These are phyloP conservation scores for Anorthoa munda DNA, from an alignment of 2,888 invertebrate species.

Conservation along the genomic window DNA sequence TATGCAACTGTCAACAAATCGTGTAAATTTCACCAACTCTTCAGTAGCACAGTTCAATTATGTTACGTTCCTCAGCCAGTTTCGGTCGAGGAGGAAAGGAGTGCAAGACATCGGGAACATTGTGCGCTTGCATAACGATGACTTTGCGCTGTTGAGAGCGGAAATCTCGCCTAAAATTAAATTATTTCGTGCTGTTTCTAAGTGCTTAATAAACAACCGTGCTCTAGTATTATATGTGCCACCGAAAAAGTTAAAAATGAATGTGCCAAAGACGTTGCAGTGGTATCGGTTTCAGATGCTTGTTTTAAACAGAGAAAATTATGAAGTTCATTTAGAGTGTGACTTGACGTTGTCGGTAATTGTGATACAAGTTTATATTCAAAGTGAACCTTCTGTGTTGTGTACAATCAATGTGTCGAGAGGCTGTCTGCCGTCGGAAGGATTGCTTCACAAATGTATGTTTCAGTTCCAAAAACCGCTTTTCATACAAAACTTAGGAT, in stretches of 20 bases:
- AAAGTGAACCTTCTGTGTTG: constrained; percentile 37
- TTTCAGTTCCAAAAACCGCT: constrained; percentile 12
- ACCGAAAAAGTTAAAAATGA: constrained; percentile 71
- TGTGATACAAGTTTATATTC: constrained; percentile 57
- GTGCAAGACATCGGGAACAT: constrained; percentile 84
- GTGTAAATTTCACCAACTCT: constrained; percentile 84
- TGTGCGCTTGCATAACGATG: constrained; percentile 83
- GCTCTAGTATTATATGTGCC: constrained; percentile 72
- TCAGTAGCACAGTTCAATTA: constrained; percentile 86
- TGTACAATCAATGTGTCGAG: constrained; percentile 48
- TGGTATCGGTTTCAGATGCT: constrained; percentile 76
- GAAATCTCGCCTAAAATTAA: constrained; percentile 65
- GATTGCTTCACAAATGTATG: constrained; percentile 48
- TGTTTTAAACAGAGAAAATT: constrained; percentile 68
- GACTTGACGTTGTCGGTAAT: constrained; percentile 76
- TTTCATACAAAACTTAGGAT: constrained; percentile 1
- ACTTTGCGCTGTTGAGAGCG: constrained; percentile 71
- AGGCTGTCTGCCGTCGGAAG: constrained; percentile 5
- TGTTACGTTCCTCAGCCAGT: constrained; percentile 83
- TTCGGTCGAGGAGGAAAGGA: constrained; percentile 78
- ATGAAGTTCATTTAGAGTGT: constrained; percentile 72
- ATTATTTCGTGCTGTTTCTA: constrained; percentile 62
- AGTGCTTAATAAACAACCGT: constrained; percentile 64
- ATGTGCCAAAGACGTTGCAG: constrained; percentile 64
- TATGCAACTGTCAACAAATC: constrained; percentile 85